Base-by-base conservation (phyloP, 2,113 vertebrate genomes). In the Zingel zingel region DNA sequence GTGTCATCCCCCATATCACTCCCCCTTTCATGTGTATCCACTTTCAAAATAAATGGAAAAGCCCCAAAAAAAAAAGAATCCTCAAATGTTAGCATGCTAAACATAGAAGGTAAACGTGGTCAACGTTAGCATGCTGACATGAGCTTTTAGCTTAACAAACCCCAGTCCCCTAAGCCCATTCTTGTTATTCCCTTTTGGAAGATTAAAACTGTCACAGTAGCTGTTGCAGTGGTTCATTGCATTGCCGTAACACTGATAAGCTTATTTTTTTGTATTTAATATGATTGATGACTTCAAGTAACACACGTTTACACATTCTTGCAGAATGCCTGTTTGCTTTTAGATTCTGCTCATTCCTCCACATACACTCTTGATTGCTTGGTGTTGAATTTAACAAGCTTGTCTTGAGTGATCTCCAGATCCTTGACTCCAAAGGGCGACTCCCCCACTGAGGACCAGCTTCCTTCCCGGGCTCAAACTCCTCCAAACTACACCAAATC, bases 381-480 rank as follows among this genome's bases (percentile, higher is more conserved):
- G 45, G 76, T 93, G 90, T 88, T 89, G 88, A 91, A 89, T 91
- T 90, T 91, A 85, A 84, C 91, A 71, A 67, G 81, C 84, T 80
- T 83, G 73, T 88, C 86, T 89, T 56, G 66, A 85, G 76, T 86
- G 90, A 87, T 88, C 92, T 89, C 81, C 77, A 77, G 87, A 61
- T 75, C 84, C 58, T 84, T 81, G 83, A 92, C 89, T 85, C 83
- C 73, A 33, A 25, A 62, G 69, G 79, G 27, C 1, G 50, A 58
- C 79, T 81, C 82, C 84, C 27, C 25, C 23, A 27, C 48, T 48
- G 77, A 81, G 78, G 83, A 79, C 11, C 1, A 57, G 79, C 87
- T 87, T 92, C 90, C 88, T 85, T 86, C 79, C 84, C 59, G 61
- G 72, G 64, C 61, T 79, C 36, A 61, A 72, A 70, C 43, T 74